Conservation (phyloP, 1,140 invertebrate species). For the Leptestheria dahalacensis region DNA sequence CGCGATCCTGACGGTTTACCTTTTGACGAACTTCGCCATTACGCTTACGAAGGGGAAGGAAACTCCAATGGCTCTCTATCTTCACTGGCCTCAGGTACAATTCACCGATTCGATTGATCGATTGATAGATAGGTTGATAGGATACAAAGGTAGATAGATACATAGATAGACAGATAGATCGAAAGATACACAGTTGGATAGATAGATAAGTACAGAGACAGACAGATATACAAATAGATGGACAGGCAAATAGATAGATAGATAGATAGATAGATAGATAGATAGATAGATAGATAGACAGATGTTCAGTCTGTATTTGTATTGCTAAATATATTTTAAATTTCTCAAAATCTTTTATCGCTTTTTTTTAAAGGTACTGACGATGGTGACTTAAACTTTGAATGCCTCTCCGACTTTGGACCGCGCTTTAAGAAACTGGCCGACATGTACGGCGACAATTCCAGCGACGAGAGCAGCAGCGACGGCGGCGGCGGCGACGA, state of each 20-base stretch:
- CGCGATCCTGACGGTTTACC: constrained; percentile 77
- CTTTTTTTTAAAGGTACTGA: constrained; percentile 49
- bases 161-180: too few relatives aligned
- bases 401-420: constrained; percentile 90
- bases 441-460: constrained; percentile 89
- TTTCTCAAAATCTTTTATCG: neutral
- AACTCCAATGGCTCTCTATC: constrained; percentile 83
- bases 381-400: constrained; percentile 89
- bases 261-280: too few relatives aligned
- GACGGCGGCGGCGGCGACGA: constrained; percentile 29
- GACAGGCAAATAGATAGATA: too few relatives aligned
- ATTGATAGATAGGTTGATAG: too few relatives aligned
- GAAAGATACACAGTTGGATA: too few relatives aligned
- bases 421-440: constrained; percentile 90
- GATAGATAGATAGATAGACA: too few relatives aligned
- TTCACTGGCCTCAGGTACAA: constrained; percentile 74
- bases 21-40: constrained; percentile 87
- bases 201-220: too few relatives aligned
- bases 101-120: too few relatives aligned
- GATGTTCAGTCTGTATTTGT: too few relatives aligned
- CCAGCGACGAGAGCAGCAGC: constrained; percentile 54
- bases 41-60: constrained; percentile 90
- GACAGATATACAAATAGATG: too few relatives aligned
- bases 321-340: neutral
- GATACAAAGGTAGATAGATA: too few relatives aligned